These are phyloP conservation scores for Dolichopus griseipennis DNA, from an alignment of 2,888 invertebrate species.

Conservation along the genomic window DNA sequence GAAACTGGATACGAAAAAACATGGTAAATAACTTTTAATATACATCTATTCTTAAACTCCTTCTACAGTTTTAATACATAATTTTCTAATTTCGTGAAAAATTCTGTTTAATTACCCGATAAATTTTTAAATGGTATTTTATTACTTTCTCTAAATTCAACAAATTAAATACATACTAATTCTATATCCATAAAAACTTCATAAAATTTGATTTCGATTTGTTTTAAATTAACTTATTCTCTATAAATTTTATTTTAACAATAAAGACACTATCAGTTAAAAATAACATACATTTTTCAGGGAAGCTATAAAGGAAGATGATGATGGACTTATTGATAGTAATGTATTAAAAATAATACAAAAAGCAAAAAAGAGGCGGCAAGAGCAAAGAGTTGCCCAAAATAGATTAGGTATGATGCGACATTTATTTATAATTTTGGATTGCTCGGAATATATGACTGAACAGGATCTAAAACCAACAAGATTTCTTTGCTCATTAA, in stretches of 20 bases:
- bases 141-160: neutral
- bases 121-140: too few relatives aligned
- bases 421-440: constrained; percentile 83
- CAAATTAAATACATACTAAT: too few relatives aligned
- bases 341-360: constrained; percentile 87
- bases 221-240: too few relatives aligned
- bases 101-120: too few relatives aligned
- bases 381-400: constrained; percentile 61
- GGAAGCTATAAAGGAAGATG: constrained; percentile 96
- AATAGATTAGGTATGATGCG: constrained; percentile 97
- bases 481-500: constrained; percentile 73
- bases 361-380: constrained; percentile 73
- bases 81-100: too few relatives aligned
- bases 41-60: too few relatives aligned
- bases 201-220: too few relatives aligned
- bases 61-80: too few relatives aligned
- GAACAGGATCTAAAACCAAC: constrained; percentile 94
- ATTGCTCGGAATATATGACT: constrained; percentile 90
- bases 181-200: too few relatives aligned
- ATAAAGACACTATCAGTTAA: too few relatives aligned
- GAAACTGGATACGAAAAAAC: constrained; percentile 93
- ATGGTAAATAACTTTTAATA: constrained; percentile 52
- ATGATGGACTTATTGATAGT: constrained; percentile 82
- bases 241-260: too few relatives aligned
- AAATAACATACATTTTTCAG: too few relatives aligned